Evolutionary conservation across 1,140 invertebrate genomes (phyloP).

Genomic region (Panagrolaimus sp.): DNA sequence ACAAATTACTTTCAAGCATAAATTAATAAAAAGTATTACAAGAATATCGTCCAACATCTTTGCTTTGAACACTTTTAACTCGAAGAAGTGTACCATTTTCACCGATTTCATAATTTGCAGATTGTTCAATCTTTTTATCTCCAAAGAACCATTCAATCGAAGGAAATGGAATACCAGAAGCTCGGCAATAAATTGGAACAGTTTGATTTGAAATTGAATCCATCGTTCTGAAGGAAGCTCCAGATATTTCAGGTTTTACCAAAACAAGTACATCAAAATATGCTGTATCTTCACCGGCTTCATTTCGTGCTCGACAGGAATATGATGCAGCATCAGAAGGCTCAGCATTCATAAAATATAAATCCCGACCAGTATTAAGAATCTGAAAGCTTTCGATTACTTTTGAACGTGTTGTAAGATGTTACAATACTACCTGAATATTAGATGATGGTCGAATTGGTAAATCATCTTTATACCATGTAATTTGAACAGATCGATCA

Average conservation of each 20-base stretch:
- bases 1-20: too few relatives aligned
- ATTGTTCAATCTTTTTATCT: neutral
- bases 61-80: conserved; percentile 24
- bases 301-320: conserved; percentile 58
- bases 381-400: conserved; percentile 26
- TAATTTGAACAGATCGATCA: conserved; percentile 28
- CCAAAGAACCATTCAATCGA: conserved; percentile 59
- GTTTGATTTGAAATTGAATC: conserved; percentile 49
- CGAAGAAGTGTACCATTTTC: conserved; percentile 23
- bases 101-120: conserved; percentile 32
- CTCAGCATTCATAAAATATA: conserved; percentile 42
- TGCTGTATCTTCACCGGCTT: conserved; percentile 53
- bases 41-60: conserved; percentile 49
- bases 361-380: conserved; percentile 31
- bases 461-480: conserved; percentile 47
- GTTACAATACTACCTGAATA: conserved; percentile 42
- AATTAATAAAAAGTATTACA: too few relatives aligned
- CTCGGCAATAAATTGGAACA: conserved; percentile 59
- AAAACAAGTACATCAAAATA: conserved; percentile 58
- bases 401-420: conserved; percentile 58
- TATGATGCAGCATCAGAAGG: conserved; percentile 51
- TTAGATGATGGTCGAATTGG: conserved; percentile 29
- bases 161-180: conserved; percentile 60
- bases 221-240: conserved; percentile 20
- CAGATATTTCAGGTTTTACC: conserved; percentile 31